Evolutionary conservation across 2,113 vertebrate species (phyloP).

Genomic region (Calyptommatus sinebrachiatus): DNA sequence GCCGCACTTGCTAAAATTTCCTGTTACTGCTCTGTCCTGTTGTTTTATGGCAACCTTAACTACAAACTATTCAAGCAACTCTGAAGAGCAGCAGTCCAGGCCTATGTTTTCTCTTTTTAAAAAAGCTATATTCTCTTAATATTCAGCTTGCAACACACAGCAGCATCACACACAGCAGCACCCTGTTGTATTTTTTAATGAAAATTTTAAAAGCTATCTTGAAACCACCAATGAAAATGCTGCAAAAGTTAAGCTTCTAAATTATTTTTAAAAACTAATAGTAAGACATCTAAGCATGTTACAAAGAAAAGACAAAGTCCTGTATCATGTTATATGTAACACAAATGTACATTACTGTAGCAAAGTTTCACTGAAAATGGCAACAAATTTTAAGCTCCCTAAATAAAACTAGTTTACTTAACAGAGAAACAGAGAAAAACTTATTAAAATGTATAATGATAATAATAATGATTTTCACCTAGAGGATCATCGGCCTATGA

Average conservation of each 20-base stretch:
- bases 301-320: background rate
- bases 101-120: background rate
- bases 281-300: background rate
- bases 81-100: background rate
- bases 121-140: background rate
- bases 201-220: background rate
- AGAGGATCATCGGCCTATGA: too few relatives aligned
- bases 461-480: too few relatives aligned
- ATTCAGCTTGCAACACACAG: background rate
- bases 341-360: background rate
- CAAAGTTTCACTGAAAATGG: too few relatives aligned
- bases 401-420: background rate
- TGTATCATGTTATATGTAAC: background rate
- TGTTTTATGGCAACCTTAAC: too few relatives aligned
- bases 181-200: background rate
- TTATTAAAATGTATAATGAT: background rate
- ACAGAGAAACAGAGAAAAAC: background rate
- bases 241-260: background rate
- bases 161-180: too few relatives aligned
- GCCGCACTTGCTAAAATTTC: too few relatives aligned
- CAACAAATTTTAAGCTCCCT: background rate
- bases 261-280: background rate
- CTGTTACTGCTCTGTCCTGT: too few relatives aligned
- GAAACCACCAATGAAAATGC: background rate
- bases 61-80: background rate